These are phyloP conservation scores for Lycopodina hypogea DNA, from an alignment of 37 sponge, comb jelly and placozoan genomes.

Conservation along the genomic window DNA sequence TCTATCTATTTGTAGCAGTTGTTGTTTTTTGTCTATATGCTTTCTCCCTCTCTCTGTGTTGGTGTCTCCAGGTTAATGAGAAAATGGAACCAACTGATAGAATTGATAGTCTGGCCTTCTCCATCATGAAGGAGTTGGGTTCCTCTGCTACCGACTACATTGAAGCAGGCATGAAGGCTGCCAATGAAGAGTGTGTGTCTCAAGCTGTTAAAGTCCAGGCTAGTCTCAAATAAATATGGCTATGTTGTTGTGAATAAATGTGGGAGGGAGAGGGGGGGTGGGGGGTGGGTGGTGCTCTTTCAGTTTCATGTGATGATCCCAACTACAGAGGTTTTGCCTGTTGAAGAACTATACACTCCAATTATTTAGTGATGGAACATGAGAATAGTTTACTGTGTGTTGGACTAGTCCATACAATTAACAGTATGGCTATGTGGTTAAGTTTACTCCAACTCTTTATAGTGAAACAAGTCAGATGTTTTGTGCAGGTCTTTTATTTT, in stretches of 20 bases:
- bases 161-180: conserved; percentile 73
- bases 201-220: conserved; percentile 69
- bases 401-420: no score
- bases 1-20: no score
- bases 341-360: conserved; percentile 2
- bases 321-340: background rate
- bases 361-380: conserved; percentile 35
- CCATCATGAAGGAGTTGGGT: conserved; percentile 43
- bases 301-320: conserved; percentile 14
- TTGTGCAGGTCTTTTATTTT: no score
- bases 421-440: no score
- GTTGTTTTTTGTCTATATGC: no score
- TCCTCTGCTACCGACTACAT: conserved; percentile 50
- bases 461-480: no score
- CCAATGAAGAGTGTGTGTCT: conserved; percentile 58
- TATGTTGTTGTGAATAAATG: no score
- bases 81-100: conserved; percentile 48
- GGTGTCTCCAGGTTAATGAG: conserved; percentile 28
- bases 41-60: no score
- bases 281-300: conserved; percentile 13
- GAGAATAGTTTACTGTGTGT: no score
- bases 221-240: no score
- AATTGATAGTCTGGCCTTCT: conserved; percentile 49
- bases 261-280: no score
- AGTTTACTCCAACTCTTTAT: no score